These are phyloP conservation scores for Apodemus agrarius DNA, from an alignment of 2,797 vertebrate species.

Conservation along the genomic window DNA sequence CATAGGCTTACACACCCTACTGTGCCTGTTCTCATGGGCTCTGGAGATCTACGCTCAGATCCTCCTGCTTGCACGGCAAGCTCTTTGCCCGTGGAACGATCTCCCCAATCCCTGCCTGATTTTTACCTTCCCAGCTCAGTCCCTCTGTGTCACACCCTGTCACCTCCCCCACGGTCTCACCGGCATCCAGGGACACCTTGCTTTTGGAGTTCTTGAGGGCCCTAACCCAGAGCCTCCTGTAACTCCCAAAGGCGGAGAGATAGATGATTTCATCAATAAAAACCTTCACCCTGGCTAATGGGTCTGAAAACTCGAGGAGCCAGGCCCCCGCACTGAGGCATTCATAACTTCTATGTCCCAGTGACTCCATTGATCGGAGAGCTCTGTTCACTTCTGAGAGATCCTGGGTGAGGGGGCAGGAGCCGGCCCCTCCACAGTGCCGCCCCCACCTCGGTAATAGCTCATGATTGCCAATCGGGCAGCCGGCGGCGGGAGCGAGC, in stretches of 20 bases:
- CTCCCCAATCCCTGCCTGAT: not conserved
- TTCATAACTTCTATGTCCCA: slow-evolving; percentile 89
- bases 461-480: slow-evolving; percentile 85
- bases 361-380: slow-evolving; percentile 90
- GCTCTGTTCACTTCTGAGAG: slow-evolving; percentile 87
- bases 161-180: not conserved
- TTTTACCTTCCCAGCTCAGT: not conserved
- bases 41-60: not conserved
- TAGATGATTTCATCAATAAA: slow-evolving; percentile 86
- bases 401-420: slow-evolving; percentile 83
- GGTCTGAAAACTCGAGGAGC: slow-evolving; percentile 87
- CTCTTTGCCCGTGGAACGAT: not conserved
- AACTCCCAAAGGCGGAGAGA: slow-evolving; percentile 47
- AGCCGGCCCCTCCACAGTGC: slow-evolving; percentile 86
- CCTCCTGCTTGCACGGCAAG: not conserved
- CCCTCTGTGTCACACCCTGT: not conserved
- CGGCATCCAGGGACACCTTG: not conserved
- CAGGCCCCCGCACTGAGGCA: slow-evolving; percentile 87
- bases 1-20: not conserved
- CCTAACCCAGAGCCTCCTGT: slow-evolving; percentile 24
- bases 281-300: slow-evolving; percentile 88
- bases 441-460: slow-evolving; percentile 85
- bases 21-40: not conserved
- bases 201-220: slow-evolving; percentile 34
- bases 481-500: slow-evolving; percentile 81